Base-by-base conservation (phyloP, 1,140 invertebrate species). In the Hyles vespertilio region DNA sequence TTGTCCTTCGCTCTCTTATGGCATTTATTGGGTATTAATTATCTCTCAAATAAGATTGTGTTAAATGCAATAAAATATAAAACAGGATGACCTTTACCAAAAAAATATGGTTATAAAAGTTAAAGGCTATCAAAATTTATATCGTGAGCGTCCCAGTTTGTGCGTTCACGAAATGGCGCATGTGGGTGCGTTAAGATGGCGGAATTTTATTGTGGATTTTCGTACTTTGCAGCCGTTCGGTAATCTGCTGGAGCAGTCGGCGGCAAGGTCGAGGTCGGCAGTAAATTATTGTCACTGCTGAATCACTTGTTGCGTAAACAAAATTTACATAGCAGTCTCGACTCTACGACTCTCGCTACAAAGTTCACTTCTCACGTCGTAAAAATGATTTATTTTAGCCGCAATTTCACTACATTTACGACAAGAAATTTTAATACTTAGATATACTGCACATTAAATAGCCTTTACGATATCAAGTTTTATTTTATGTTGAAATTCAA, bases 51-150 rank as follows among this genome's bases (percentile, higher is more conserved):
- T 65, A 22, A 22, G 22, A 51, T 71, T 70, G 62, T 59, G 52
- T 58, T 40, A 40, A 61, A 72, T 70, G 69, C 65, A 67, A 75
- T 63, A 70, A 64, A 56, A 58, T 53, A 78, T 69, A 77, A 76
- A 76, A 68, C 74, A 72, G 53, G 71, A 52, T 54, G 81, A 69
- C 81, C 78, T 84, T 78, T 79, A 78, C 74, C 73, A 67, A 77
- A 82, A 81, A 79, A 71, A 61, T 73, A 70, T 65, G 71, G 77
- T 77, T 66, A 77, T 85, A 83, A 81, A 82, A 72, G 72, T 72
- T 69, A 77, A 84, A 86, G 83, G 83, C 69, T 80, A 78, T 79
- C 76, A 72, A 73, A 79, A 80, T 83, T 81, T 79, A 81, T 72
- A 80, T 77, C 75, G 72, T 68, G 60, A 72, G 72, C 80, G 83